A percentile compares a stretch with the other conserved stretches of the same genome.
phyloP scores from a whole-genome alignment of 2,888 invertebrate genomes.

The Ophion obscuratus region DNA sequence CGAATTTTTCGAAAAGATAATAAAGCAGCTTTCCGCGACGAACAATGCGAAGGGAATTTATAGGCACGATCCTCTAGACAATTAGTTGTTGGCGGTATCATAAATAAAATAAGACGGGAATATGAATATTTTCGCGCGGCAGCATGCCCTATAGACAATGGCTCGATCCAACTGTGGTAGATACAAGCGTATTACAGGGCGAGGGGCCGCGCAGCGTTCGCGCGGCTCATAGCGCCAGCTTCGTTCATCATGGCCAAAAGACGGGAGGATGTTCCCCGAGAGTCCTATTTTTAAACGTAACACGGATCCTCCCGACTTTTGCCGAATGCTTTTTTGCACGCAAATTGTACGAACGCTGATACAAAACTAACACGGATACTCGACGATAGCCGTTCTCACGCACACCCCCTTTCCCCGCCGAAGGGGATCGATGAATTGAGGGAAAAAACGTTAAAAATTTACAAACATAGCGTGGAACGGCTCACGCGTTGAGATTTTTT shows the following conservation, averaged over 20 bases:
- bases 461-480: constrained; percentile 43
- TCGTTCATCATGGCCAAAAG: constrained; percentile 31
- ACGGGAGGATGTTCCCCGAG: constrained; percentile 38
- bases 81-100: constrained; percentile 30
- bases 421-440: neutral
- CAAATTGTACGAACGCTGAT: constrained; percentile 63
- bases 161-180: constrained; percentile 83
- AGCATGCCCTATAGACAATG: constrained; percentile 81
- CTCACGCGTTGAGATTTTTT: constrained; percentile 4
- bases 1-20: neutral
- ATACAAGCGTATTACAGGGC: constrained; percentile 55
- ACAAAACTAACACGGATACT: constrained; percentile 68
- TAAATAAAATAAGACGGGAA: constrained; percentile 13
- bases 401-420: constrained; percentile 3
- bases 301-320: constrained; percentile 47
- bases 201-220: constrained; percentile 57
- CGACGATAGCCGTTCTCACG: constrained; percentile 58
- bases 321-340: constrained; percentile 60
- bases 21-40: neutral
- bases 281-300: neutral
- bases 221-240: constrained; percentile 56
- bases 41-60: neutral
- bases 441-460: neutral
- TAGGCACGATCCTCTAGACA: neutral
- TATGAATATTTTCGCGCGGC: constrained; percentile 59